Conservation (phyloP, 2,888 invertebrate genomes). For the Euproctis similis region DNA sequence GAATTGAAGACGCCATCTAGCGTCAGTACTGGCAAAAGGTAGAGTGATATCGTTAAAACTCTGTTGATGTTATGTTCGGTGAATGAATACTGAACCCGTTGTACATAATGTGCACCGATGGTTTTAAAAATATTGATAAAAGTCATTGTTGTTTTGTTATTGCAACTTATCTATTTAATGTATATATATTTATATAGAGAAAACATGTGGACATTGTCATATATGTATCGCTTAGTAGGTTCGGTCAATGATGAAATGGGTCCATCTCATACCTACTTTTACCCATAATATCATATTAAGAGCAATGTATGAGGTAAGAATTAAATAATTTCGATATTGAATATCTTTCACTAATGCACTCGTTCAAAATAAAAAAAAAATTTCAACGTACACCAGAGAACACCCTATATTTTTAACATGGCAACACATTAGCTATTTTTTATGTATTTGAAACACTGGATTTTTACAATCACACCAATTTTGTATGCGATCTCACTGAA, state of each 20-base stretch:
- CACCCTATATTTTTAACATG: slow-evolving; percentile 59
- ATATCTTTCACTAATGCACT: slow-evolving; percentile 65
- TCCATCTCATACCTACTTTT: slow-evolving; percentile 33
- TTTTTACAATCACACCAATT: slow-evolving; percentile 61
- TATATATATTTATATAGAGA: slow-evolving; percentile 64
- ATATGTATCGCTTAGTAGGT: slow-evolving; percentile 41
- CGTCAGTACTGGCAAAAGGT: slow-evolving; percentile 25
- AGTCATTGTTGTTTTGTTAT: slow-evolving; percentile 63
- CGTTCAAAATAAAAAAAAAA: slow-evolving; percentile 58
- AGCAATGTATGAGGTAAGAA: slow-evolving; percentile 31
- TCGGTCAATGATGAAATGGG: slow-evolving; percentile 28
- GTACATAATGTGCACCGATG: slow-evolving; percentile 58
- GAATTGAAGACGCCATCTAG: slow-evolving; percentile 47
- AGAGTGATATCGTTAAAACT: slow-evolving; percentile 46
- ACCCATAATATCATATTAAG: slow-evolving; percentile 33
- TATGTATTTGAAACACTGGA: slow-evolving; percentile 58
- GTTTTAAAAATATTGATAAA: slow-evolving; percentile 56
- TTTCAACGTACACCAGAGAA: slow-evolving; percentile 50
- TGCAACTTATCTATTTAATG: slow-evolving; percentile 59
- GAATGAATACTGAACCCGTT: slow-evolving; percentile 47
- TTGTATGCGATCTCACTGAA: slow-evolving; percentile 68
- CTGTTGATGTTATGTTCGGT: slow-evolving; percentile 58
- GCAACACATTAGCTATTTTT: slow-evolving; percentile 60
- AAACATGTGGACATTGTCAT: slow-evolving; percentile 45
- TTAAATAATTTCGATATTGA: slow-evolving; percentile 48